A percentile compares a stretch with the other conserved stretches of the same genome.
Evolutionary conservation across 1,140 invertebrate species (phyloP).

Genomic region (Venustaconcha ellipsiformis): DNA sequence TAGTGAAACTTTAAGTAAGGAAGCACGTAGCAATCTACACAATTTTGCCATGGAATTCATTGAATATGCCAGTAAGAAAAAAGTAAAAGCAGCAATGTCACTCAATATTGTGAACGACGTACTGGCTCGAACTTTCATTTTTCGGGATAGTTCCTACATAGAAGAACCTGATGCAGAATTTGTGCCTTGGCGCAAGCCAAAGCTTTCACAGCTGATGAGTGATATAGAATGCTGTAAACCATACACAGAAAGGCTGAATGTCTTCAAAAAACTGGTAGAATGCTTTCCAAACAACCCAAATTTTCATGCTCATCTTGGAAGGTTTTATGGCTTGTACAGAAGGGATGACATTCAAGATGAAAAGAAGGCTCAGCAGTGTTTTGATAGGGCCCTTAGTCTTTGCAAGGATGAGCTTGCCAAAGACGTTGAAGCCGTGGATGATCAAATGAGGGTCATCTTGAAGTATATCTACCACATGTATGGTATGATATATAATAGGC

Average conservation of each 20-base stretch:
- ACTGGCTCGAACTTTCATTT: conserved; percentile 34
- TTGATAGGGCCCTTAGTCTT: conserved; percentile 28
- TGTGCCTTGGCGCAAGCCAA: conserved; percentile 2
- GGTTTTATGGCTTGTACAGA: conserved; percentile 34
- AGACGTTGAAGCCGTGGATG: conserved; percentile 5
- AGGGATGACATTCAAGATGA: conserved; percentile 29
- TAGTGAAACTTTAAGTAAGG: conserved; percentile 14
- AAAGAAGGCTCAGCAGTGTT: conserved; percentile 30
- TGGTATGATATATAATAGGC: conserved; percentile 28
- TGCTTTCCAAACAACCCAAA: conserved; percentile 38
- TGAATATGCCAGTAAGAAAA: conserved; percentile 12
- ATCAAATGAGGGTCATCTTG: conserved; percentile 14
- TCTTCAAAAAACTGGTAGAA: conserved; percentile 26
- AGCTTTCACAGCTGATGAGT: conserved; percentile 31
- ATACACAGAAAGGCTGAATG: conserved; percentile 29
- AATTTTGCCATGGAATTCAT: conserved; percentile 34
- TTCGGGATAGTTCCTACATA: conserved; percentile 31
- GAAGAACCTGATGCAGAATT: conserved; percentile 18
- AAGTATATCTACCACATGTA: conserved; percentile 41
- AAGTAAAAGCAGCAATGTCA: neutral
- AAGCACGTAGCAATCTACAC: conserved; percentile 29
- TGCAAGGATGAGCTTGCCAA: conserved; percentile 11
- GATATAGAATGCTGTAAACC: conserved; percentile 35
- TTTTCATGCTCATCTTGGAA: conserved; percentile 40
- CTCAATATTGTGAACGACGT: conserved; percentile 22